phyloP scores from a whole-genome alignment of 1,140 invertebrate genomes.

The Sitobion miscanthi region DNA sequence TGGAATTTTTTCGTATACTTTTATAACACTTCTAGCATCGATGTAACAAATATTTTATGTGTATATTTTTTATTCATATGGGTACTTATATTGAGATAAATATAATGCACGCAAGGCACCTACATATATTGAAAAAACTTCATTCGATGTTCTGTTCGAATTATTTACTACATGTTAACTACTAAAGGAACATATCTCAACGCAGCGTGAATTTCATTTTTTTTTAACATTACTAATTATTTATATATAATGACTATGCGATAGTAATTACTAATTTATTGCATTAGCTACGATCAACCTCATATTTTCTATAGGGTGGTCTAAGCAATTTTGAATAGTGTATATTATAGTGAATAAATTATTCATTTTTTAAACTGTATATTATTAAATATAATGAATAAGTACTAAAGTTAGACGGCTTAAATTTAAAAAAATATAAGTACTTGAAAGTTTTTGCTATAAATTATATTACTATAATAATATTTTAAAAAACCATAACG shows the following conservation, averaged over 20 bases:
- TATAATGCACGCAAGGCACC: neutral
- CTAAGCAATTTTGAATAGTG: neutral
- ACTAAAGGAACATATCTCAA: neutral
- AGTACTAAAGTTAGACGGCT: neutral
- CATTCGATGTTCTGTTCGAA: neutral
- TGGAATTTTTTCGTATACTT: neutral
- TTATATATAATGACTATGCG: neutral
- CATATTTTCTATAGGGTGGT: neutral
- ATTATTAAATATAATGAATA: neutral
- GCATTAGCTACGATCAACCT: neutral
- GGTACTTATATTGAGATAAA: neutral
- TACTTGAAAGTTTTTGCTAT: neutral
- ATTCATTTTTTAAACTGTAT: neutral
- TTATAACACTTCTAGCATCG: neutral
- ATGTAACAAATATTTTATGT: neutral
- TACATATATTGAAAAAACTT: neutral
- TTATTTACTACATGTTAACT: neutral
- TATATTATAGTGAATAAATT: neutral
- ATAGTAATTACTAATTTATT: neutral
- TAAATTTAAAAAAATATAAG: neutral
- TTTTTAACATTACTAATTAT: neutral
- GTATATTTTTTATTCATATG: neutral
- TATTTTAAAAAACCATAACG: neutral
- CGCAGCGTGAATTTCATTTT: neutral
- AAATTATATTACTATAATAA: neutral